Base-by-base conservation (phyloP, 2,797 vertebrate species). In the Manis crassicaudata region DNA sequence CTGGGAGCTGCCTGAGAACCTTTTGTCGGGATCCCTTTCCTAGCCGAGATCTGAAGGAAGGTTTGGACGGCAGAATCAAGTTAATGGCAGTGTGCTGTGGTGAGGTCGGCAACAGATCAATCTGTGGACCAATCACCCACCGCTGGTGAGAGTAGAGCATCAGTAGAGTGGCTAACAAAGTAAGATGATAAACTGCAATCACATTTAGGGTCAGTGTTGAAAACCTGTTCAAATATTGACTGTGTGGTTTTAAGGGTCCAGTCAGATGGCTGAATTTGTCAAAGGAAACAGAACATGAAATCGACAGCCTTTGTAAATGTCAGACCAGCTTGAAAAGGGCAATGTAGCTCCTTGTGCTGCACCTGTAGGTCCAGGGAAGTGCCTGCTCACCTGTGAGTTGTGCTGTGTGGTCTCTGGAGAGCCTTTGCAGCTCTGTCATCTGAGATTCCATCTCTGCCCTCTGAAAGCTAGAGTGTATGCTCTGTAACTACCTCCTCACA, bases 181-280 rank as follows among this genome's bases (percentile, higher is more conserved):
- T 85, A 90, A 82, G 93, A 86, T 90, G 90, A 94, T 91, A 95
- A 97, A 94, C 91, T 93, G 70, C 81, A 76, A 16, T 70, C 62
- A 50, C 20, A 2, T 35, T 93, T 92, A 96, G 92, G 62, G 32
- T 50, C 35, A 50, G 83, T 70, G 92, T 65, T 91, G 75, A 92
- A 97, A 97, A 65, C 63, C 67, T 65, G 87, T 86, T 96, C 92
- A 40, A 0, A 81, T 62, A 77, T 54, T 43, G 67, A 82, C 18
- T 63, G n/a, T 29, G 58, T 29, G 17, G 29, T 46, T 46, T 46
- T 11, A 94, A 93, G 13, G 54, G 56, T 80, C 63, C 17, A 54
- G 56, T 72, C 77, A 80, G 43, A 87, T 92, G 65, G 72, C 73
- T 88, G 6, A 80, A 56, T 56, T 29, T 89, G 62, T 91, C 43